Evolutionary conservation across 1,140 invertebrate species (phyloP), one percentile per base, ranked within the genome.

Genomic region (Chlorops oryzae): DNA sequence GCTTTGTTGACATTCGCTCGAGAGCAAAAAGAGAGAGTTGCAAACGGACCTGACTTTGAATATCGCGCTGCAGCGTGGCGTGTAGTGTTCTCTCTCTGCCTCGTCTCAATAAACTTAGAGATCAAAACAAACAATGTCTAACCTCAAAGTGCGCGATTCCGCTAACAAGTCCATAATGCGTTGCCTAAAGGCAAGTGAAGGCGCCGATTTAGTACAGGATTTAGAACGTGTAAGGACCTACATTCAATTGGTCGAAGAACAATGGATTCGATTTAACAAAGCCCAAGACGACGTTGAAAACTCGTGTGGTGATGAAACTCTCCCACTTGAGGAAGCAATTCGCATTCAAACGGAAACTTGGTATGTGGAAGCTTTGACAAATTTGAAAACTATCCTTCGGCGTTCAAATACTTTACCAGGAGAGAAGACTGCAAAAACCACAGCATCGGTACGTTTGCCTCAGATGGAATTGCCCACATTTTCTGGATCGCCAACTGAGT

Each of bases 91-190:
- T n/a, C n/a, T n/a, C n/a, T n/a, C n/a, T n/a, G n/a, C n/a, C n/a
- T n/a, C n/a, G n/a, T n/a, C n/a, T n/a, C n/a, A n/a, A n/a, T n/a
- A n/a, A n/a, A n/a, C n/a, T n/a, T n/a, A n/a, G n/a, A n/a, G n/a
- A n/a, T n/a, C n/a, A n/a, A n/a, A n/a, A n/a, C n/a, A n/a, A n/a
- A n/a, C n/a, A n/a, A n/a, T n/a, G n/a, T n/a, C n/a, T n/a, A n/a
- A n/a, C n/a, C n/a, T 44, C 25, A 44, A 44, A 27, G 3, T 44
- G 15, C 42, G 42, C 24, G 23, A 44, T 27, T 27, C 42, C 25
- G 24, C 42, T n/a, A 6, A 18, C 13, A 44, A 27, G 9, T 18
- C 42, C 3, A 12, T 44, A 24, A 43, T 24, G 42, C 22, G 13
- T n/a, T 44, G n/a, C n/a, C n/a, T n/a, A n/a, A n/a, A n/a, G n/a